Evolutionary conservation across 2,113 vertebrate species (phyloP).

Genomic region (Rousettus leschenaultii): DNA sequence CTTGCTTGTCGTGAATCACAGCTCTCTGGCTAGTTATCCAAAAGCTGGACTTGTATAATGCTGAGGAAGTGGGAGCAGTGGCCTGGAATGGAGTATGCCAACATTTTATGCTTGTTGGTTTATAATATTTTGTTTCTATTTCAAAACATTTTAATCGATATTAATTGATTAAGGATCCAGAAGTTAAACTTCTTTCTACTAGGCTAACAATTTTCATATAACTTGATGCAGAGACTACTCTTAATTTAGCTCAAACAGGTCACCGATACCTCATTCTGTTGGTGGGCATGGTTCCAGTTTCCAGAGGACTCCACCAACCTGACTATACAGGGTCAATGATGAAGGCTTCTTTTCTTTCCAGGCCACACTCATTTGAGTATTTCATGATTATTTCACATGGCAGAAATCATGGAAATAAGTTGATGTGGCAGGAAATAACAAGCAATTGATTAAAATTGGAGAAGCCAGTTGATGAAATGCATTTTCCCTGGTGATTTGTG

Average conservation of each 20-base stretch:
- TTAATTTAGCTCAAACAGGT: not conserved
- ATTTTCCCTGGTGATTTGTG: not conserved
- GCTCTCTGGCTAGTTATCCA: no score
- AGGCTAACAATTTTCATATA: no score
- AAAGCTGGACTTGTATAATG: accelerated
- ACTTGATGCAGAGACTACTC: no score
- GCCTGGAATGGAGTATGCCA: not conserved
- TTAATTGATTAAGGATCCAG: not conserved
- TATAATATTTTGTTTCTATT: not conserved
- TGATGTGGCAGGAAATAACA: not conserved
- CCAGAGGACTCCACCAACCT: not conserved
- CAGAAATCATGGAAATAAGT: not conserved
- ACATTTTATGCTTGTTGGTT: accelerated
- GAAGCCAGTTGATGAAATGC: not conserved
- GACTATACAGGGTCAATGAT: not conserved
- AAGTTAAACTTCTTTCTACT: not conserved
- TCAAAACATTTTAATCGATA: accelerated
- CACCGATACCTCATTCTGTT: not conserved
- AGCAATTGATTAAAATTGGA: slow-evolving; percentile 53
- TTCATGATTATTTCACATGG: not conserved
- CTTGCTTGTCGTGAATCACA: accelerated
- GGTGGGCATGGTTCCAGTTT: accelerated
- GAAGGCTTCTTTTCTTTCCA: not conserved
- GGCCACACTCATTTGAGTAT: not conserved
- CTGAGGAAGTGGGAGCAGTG: not conserved